Evolutionary conservation across 2,888 invertebrate genomes (phyloP).

Genomic region (Stegana nigrithorax): DNA sequence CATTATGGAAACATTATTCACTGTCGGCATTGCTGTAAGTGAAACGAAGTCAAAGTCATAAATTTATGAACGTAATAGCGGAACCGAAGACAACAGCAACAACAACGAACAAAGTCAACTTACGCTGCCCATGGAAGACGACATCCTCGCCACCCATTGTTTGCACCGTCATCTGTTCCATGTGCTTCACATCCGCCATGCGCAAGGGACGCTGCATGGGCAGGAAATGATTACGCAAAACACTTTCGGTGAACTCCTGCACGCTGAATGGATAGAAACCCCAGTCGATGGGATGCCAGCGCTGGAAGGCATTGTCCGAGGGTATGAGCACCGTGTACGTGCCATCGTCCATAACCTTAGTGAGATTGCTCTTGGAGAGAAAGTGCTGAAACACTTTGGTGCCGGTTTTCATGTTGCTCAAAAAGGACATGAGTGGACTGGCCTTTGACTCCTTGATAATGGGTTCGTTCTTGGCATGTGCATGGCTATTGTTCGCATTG

Average conservation of each 20-base stretch:
- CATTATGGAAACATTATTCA: constrained; percentile 73
- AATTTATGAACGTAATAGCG: constrained; percentile 23
- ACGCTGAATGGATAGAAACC: constrained; percentile 78
- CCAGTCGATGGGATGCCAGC: constrained; percentile 79
- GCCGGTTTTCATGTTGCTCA: constrained; percentile 74
- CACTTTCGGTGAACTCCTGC: constrained; percentile 74
- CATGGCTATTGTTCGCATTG: constrained; percentile 60
- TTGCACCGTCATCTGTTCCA: constrained; percentile 70
- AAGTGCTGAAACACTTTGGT: constrained; percentile 76
- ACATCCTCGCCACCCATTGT: constrained; percentile 74
- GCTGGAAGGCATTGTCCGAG: constrained; percentile 75
- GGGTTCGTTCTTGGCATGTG: constrained; percentile 66
- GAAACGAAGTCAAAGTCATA: constrained; percentile 7
- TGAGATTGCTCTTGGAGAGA: constrained; percentile 73
- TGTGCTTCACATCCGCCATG: constrained; percentile 70
- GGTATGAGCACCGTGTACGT: constrained; percentile 76
- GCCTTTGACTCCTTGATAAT: constrained; percentile 66
- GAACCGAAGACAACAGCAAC: neutral
- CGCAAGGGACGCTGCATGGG: constrained; percentile 71
- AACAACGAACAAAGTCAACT: constrained; percentile 6
- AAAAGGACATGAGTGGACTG: constrained; percentile 68
- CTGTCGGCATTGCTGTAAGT: constrained; percentile 70
- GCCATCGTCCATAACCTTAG: constrained; percentile 71
- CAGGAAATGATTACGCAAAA: constrained; percentile 74
- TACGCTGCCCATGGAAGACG: constrained; percentile 72